phyloP scores from a whole-genome alignment of 2,113 vertebrate species.

The Ctenodactylus gundi region DNA sequence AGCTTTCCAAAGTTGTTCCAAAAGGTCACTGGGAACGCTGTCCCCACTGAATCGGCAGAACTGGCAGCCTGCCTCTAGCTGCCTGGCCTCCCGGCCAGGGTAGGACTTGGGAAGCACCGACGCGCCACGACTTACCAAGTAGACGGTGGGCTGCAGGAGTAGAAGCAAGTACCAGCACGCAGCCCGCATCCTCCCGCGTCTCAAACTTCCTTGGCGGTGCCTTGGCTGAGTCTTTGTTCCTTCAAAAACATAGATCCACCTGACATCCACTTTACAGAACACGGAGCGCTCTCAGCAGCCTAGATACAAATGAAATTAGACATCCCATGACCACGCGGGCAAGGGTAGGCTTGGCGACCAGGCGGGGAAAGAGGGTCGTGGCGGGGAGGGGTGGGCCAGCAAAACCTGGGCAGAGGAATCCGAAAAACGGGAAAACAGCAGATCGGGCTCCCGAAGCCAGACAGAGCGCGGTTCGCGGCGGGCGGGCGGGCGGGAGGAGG shows the following conservation, averaged over 20 bases:
- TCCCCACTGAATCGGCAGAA: background rate
- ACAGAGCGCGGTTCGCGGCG: constrained; percentile 80
- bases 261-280: constrained; percentile 90
- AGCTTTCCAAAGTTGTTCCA: constrained; percentile 58
- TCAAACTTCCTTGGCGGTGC: constrained; percentile 93
- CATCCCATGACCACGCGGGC: constrained; percentile 91
- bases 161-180: constrained; percentile 94
- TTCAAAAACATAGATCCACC: constrained; percentile 96
- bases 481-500: background rate
- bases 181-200: constrained; percentile 94
- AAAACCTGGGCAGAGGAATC: background rate
- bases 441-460: constrained; percentile 85
- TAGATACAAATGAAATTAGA: constrained; percentile 88
- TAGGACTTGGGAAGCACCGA: background rate
- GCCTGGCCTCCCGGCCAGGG: background rate
- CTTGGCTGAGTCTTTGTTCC: constrained; percentile 88
- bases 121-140: constrained; percentile 91
- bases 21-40: background rate
- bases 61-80: background rate
- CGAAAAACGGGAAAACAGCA: constrained; percentile 81
- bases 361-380: constrained; percentile 60
- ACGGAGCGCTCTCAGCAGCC: constrained; percentile 89
- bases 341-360: constrained; percentile 84
- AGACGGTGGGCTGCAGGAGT: constrained; percentile 91
- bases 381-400: constrained; percentile 57